Percentiles rank a stretch among this genome's conserved stretches.
phyloP scores from a whole-genome alignment of 2,888 invertebrate species.

The Euclidia mi region DNA sequence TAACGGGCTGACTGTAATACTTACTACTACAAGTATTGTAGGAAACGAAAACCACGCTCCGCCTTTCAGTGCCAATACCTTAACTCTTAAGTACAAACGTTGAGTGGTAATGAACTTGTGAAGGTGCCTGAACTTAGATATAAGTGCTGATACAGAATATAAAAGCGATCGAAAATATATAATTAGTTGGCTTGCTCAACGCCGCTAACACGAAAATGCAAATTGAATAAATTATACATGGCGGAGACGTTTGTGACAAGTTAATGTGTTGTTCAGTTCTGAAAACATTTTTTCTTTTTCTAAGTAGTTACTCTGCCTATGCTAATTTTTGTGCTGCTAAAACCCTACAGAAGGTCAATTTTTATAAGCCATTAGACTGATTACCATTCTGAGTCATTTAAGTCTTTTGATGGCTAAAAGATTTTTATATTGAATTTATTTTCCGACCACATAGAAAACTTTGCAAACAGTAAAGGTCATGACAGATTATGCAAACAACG shows the following conservation, averaged over 20 bases:
- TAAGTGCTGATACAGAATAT: constrained; percentile 15
- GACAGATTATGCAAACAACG: no score
- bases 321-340: no score
- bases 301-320: no score
- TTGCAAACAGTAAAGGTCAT: no score
- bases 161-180: constrained; percentile 26
- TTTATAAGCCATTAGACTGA: no score
- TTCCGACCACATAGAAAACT: no score
- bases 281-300: not conserved
- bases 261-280: not conserved
- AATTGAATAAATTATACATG: constrained; percentile 15
- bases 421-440: no score
- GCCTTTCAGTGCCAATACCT: not conserved
- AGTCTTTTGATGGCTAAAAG: no score
- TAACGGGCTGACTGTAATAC: no score
- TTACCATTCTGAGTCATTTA: no score
- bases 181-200: constrained; percentile 34
- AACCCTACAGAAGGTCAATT: no score
- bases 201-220: constrained; percentile 15
- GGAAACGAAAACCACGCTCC: constrained; percentile 11
- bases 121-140: constrained; percentile 58
- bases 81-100: constrained; percentile 20
- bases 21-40: no score
- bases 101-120: constrained; percentile 71
- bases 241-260: not conserved